These are phyloP conservation scores for Puntigrus tetrazona DNA, from an alignment of 2,113 vertebrate species.

Conservation along the genomic window DNA sequence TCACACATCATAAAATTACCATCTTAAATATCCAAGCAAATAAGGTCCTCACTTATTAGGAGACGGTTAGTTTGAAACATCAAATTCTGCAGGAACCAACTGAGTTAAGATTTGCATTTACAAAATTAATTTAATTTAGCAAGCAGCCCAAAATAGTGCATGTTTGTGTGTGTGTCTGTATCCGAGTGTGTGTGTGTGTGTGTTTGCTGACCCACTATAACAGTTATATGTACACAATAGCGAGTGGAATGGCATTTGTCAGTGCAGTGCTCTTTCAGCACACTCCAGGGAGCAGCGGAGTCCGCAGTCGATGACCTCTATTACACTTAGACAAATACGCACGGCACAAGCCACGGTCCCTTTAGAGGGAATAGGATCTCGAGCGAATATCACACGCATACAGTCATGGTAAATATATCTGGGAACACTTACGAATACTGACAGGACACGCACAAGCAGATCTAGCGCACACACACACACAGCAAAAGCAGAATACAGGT, in stretches of 20 bases:
- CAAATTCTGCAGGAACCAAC: neutral
- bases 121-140: too few species aligned
- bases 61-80: neutral
- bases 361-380: conserved; percentile 18
- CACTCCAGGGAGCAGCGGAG: conserved; percentile 49
- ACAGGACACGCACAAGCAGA: conserved; percentile 4
- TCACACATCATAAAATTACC: neutral
- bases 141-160: neutral
- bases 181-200: neutral
- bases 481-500: neutral
- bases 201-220: conserved; percentile 24
- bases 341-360: conserved; percentile 44
- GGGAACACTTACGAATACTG: conserved; percentile 29
- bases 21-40: too few species aligned
- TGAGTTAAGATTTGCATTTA: neutral
- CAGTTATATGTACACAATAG: conserved; percentile 16
- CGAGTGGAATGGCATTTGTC: conserved; percentile 63
- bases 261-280: conserved; percentile 55
- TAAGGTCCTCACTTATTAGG: neutral
- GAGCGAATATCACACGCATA: conserved; percentile 4
- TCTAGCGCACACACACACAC: neutral
- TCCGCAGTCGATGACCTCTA: conserved; percentile 64
- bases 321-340: conserved; percentile 69
- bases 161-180: neutral
- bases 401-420: conserved; percentile 27